Evolutionary conservation across 23 tunicate genomes (phyloP), one percentile per base, ranked within the genome.

Genomic region (Oikopleura albicans): DNA sequence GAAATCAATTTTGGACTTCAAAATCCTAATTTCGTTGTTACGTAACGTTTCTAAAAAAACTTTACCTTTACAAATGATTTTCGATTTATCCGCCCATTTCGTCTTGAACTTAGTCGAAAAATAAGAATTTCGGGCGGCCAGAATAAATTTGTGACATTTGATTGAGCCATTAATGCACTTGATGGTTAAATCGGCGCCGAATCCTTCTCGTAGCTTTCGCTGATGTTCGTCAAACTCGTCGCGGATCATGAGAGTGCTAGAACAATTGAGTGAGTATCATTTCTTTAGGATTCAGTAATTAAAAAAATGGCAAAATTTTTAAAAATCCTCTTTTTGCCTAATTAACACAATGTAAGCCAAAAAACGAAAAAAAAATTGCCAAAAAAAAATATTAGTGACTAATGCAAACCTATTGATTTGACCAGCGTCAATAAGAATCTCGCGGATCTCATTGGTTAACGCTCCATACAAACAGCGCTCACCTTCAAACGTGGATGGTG

Each of bases 401-500:
- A n/a, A n/a, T n/a, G n/a, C 22, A 8, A 49, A 49, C 63, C 63
- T 49, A 22, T 49, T 49, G 22, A 49, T 49, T 49, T 49, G 63
- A 49, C 63, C 63, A 49, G 63, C 63, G 12, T 49, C 63, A 49
- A 49, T 49, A 49, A 49, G 63, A 12, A 49, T 49, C 22, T 49
- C 63, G 22, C 84, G 86, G 0, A 89, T 89, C 28, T 89, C 91
- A 71, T 89, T 83, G 16, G 91, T 89, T 33, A 89, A 75, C 39
- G 91, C 91, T 22, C 91, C 91, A 75, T 89, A 89, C 39, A 89
- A 41, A 40, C 91, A 89, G 41, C 91, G 41, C 40, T 89, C 91
- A 33, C 91, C 91, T 84, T 89, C 91, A 84, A 89, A 89, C 29
- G 86, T 89, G 16, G 63, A n/a, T n/a, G n/a, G n/a, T n/a, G n/a